Evolutionary conservation across 1,140 invertebrate genomes (phyloP).

Genomic region (Grapholita molesta): DNA sequence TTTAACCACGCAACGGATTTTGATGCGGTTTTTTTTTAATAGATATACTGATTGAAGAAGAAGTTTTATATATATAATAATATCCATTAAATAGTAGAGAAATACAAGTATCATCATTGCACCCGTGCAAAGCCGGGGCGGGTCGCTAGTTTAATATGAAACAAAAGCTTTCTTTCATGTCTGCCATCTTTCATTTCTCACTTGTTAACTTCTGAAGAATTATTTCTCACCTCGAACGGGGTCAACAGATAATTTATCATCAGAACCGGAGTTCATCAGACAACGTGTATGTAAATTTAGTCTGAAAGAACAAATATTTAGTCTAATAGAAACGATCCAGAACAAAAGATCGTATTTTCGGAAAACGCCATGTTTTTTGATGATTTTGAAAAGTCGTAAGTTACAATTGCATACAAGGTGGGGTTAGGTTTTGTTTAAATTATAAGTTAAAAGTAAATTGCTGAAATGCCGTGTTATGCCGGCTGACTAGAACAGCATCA

Average conservation of each 20-base stretch:
- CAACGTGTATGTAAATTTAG: background rate
- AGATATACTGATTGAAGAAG: too few species aligned
- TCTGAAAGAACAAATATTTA: slow-evolving; percentile 5
- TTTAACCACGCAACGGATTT: too few species aligned
- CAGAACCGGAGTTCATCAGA: background rate
- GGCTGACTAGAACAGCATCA: too few species aligned
- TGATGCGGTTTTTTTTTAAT: too few species aligned
- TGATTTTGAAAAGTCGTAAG: background rate
- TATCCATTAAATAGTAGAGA: too few species aligned
- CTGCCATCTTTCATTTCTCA: background rate
- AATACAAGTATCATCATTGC: too few species aligned
- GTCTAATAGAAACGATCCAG: background rate
- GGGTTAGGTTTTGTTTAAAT: too few species aligned
- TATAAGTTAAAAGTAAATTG: too few species aligned
- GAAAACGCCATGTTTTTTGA: background rate
- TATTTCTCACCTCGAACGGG: slow-evolving; percentile 2
- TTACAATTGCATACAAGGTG: too few species aligned
- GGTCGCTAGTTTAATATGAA: background rate
- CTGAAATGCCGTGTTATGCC: too few species aligned
- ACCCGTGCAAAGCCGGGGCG: too few species aligned
- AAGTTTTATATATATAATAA: too few species aligned
- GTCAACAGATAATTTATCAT: background rate
- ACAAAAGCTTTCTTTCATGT: background rate
- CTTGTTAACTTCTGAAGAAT: background rate
- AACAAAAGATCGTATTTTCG: background rate